Base-by-base conservation (phyloP, 1,140 invertebrate species). In the Magallana gigas region DNA sequence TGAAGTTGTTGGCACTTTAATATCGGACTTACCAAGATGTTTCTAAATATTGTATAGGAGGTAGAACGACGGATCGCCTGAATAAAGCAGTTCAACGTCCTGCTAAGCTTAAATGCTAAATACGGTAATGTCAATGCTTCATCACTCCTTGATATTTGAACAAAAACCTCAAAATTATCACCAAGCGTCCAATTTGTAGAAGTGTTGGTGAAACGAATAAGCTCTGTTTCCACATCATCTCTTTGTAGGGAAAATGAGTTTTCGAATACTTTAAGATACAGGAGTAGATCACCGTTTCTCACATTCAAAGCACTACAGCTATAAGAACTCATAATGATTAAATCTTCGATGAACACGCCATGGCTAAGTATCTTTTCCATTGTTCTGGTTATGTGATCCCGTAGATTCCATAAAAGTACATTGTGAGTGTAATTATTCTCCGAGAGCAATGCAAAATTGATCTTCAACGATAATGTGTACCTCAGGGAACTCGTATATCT, bases 1-100 rank as follows among this genome's bases (percentile, higher is more conserved):
- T 16, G 6, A 11, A 87, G 12, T 58, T 87, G 85, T 36, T 16
- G 12, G 16, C 85, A 87, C 4, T 8, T 57, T 58, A 87, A 23
- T 1, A 87, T 2, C 0, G 59, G 23, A 1, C 76, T 60, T 1
- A 83, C 16, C 12, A 57, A 48, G 3, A 83, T 56, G 18, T 57
- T 83, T 6, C 23, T 57, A 23, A n/a, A 57, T n/a, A 83, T n/a
- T 8, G 48, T 5, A 9, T 48, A 7, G 48, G 6, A 57, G 8
- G 8, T 83, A 16, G 8, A 5, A 8, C 6, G 36, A 48, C 5
- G 5, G 36, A 48, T 48, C 36, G 36, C 36, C 36, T 48, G 2
- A 18, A 83, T 57, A n/a, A 83, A 57, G 18, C 81, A 83, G n/a
- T 57, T 18, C 4, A 2, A 16, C 1, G 14, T 56, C 18, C 57